A percentile compares a stretch with the other conserved stretches of the same genome.
Conservation (phyloP, 2,888 invertebrate species). For the Cheilosia impressa region DNA sequence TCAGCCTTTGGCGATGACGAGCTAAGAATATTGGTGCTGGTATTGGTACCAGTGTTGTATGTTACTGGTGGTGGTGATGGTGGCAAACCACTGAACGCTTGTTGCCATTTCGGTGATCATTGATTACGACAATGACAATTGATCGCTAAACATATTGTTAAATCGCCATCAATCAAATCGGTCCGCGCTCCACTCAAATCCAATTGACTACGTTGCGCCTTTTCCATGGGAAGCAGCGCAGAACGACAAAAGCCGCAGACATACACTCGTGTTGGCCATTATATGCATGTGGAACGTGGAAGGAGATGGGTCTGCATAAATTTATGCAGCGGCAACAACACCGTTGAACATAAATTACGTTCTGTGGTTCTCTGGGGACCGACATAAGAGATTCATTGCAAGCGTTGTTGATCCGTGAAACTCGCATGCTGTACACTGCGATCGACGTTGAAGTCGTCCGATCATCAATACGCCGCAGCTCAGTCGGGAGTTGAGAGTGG, state of each 20-base stretch:
- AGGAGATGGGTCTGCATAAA: constrained; percentile 68
- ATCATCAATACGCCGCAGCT: constrained; percentile 63
- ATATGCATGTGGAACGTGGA: constrained; percentile 67
- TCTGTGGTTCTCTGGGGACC: constrained; percentile 68
- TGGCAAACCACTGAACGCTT: constrained; percentile 69
- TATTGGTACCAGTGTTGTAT: not conserved
- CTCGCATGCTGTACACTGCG: constrained; percentile 69
- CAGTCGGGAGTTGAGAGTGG: constrained; percentile 1
- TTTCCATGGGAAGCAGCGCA: constrained; percentile 14
- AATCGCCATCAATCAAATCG: constrained; percentile 83
- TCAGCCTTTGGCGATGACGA: constrained; percentile 49
- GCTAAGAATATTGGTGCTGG: not conserved
- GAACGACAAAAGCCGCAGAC: constrained; percentile 14
- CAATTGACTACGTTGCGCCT: constrained; percentile 46
- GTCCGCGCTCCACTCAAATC: constrained; percentile 57
- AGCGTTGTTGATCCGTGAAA: constrained; percentile 73
- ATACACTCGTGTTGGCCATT: constrained; percentile 4
- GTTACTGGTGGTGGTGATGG: constrained; percentile 28
- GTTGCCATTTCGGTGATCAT: constrained; percentile 74
- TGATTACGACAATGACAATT: constrained; percentile 79
- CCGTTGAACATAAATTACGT: constrained; percentile 74
- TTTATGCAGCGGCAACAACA: constrained; percentile 75
- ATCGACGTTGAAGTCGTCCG: constrained; percentile 60
- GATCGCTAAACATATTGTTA: constrained; percentile 82
- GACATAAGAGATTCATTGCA: constrained; percentile 73